Evolutionary conservation across 2,797 vertebrate genomes (phyloP).

Genomic region (Catamblyrhynchus diadema): DNA sequence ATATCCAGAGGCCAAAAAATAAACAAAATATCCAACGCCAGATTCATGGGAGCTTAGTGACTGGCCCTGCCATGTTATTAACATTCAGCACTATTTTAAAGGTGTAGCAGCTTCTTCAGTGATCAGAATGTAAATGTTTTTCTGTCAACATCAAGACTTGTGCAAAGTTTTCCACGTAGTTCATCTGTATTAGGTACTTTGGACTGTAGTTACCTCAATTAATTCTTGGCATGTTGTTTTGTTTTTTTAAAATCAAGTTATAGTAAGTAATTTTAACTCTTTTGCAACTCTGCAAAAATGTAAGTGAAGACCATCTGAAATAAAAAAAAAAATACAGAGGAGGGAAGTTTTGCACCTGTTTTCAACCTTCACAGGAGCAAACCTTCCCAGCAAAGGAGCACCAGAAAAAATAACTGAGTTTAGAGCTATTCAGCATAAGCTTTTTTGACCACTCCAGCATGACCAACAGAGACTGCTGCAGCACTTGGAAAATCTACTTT

Average conservation of each 20-base stretch:
- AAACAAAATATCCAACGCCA: background rate
- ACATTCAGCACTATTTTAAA: background rate
- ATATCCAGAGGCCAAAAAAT: background rate
- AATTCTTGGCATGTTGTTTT: background rate
- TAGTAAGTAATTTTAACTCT: background rate
- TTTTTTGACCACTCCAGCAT: background rate
- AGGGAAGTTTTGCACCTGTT: background rate
- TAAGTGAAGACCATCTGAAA: background rate
- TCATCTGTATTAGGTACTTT: background rate
- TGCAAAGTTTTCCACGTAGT: background rate
- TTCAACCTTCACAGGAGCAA: background rate
- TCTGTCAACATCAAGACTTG: accelerated
- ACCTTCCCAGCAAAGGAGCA: background rate
- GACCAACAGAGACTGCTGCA: background rate
- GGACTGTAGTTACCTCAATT: background rate
- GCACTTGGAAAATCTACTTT: background rate
- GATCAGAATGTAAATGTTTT: background rate
- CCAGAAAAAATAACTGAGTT: background rate
- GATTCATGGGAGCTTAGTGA: background rate
- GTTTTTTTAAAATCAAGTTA: background rate
- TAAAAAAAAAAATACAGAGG: background rate
- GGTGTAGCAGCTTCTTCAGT: background rate
- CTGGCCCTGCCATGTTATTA: background rate
- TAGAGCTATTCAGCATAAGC: background rate
- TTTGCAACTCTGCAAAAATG: background rate